Percentiles rank a stretch among this genome's conserved stretches.
Evolutionary conservation across 2,888 invertebrate genomes (phyloP).

Genomic region (Aleiodes testaceus): DNA sequence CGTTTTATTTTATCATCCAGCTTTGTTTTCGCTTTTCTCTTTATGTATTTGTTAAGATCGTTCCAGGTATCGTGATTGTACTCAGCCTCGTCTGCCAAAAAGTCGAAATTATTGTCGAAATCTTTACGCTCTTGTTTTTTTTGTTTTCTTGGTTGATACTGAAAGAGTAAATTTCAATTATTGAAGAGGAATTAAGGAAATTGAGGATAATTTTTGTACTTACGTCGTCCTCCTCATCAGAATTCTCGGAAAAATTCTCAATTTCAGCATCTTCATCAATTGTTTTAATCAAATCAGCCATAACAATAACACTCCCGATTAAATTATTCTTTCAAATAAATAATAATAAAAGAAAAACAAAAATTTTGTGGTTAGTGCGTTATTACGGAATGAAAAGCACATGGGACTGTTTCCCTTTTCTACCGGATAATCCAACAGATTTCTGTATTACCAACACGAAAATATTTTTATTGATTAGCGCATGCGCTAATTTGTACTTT

Average conservation of each 20-base stretch:
- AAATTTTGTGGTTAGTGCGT: not conserved
- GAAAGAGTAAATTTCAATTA: slow-evolving; percentile 44
- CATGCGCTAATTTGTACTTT: no score
- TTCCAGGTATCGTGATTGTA: slow-evolving; percentile 89
- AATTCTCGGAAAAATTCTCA: slow-evolving; percentile 85
- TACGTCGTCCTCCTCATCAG: slow-evolving; percentile 87
- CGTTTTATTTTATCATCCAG: slow-evolving; percentile 89
- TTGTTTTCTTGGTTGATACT: slow-evolving; percentile 90
- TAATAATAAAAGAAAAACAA: not conserved
- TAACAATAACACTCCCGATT: not conserved
- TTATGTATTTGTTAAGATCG: slow-evolving; percentile 85
- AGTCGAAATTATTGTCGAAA: slow-evolving; percentile 87
- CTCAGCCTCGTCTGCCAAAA: slow-evolving; percentile 84
- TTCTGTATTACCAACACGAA: not conserved
- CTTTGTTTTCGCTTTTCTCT: slow-evolving; percentile 85
- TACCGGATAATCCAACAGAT: not conserved
- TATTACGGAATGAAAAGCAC: not conserved
- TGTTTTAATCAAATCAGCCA: slow-evolving; percentile 82
- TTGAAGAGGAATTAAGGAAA: not conserved
- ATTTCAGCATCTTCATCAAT: slow-evolving; percentile 89
- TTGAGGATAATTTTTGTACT: slow-evolving; percentile 54
- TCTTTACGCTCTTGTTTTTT: slow-evolving; percentile 82
- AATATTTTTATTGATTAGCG: no score
- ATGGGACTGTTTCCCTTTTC: not conserved
- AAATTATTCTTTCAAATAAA: not conserved